Conservation (phyloP, 30 jellyfish, hydroid and myxozoan genomes). For the Sanderia malayensis region DNA sequence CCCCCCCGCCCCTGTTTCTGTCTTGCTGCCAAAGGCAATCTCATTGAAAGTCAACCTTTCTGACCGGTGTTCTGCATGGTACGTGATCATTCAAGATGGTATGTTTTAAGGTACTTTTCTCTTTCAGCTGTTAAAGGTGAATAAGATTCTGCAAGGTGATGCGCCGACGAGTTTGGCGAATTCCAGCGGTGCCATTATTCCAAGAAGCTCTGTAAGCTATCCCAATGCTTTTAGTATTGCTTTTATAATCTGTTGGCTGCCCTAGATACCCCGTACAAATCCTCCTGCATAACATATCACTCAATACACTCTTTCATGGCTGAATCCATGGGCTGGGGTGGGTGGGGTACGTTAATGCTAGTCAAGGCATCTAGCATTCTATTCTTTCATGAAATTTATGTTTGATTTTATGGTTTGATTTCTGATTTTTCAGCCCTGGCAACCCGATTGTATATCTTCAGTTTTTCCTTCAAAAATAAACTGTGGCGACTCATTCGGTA, state of each 20-base stretch:
- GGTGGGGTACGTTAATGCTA: too few species aligned
- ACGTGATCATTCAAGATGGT: neutral
- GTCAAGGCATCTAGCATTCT: too few species aligned
- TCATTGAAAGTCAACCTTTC: neutral
- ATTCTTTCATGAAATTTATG: too few species aligned
- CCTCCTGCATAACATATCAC: too few species aligned
- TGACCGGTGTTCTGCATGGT: neutral
- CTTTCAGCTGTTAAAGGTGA: constrained; percentile 82
- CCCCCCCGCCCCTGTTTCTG: too few species aligned
- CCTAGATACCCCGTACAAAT: too few species aligned
- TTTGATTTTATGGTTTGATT: too few species aligned
- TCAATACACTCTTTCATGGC: too few species aligned
- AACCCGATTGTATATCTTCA: constrained; percentile 80
- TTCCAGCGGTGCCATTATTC: constrained; percentile 80
- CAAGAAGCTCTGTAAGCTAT: constrained; percentile 68
- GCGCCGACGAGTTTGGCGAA: constrained; percentile 98
- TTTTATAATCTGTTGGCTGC: neutral
- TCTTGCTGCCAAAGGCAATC: neutral
- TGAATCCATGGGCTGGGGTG: too few species aligned
- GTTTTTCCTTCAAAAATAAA: constrained; percentile 56
- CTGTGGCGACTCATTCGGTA: constrained; percentile 92
- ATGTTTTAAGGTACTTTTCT: neutral
- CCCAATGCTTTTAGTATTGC: neutral
- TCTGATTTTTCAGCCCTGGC: constrained; percentile 96
- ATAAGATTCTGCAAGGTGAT: constrained; percentile 96